phyloP scores from a whole-genome alignment of 2,888 invertebrate species.

The Liposcelis brunnea region DNA sequence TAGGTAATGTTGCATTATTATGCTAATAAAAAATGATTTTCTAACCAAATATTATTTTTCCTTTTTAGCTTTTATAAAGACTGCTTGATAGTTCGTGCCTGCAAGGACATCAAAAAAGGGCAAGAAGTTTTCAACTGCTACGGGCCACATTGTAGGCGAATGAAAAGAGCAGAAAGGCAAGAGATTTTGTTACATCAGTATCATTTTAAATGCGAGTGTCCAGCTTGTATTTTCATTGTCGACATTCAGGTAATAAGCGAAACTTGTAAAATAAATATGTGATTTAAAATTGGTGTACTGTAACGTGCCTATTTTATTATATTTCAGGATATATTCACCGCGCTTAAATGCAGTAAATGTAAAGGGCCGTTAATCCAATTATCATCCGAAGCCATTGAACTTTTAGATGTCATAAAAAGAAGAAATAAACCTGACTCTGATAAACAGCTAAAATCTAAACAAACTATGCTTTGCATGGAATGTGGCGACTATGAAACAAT shows the following conservation, averaged over 20 bases:
- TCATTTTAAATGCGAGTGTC: conserved; percentile 60
- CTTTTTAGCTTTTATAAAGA: conserved; percentile 49
- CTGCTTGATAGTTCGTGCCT: conserved; percentile 50
- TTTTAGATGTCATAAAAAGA: conserved; percentile 17
- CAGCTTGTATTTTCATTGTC: conserved; percentile 35
- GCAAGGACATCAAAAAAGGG: conserved; percentile 40
- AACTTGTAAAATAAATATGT: no score
- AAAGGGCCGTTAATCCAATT: conserved; percentile 22
- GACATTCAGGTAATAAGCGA: conserved; percentile 1
- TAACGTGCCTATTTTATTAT: no score
- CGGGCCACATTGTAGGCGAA: conserved; percentile 54
- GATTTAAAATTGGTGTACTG: no score
- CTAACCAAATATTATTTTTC: conserved; percentile 1
- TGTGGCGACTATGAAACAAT: no score
- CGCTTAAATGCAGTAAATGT: conserved; percentile 27
- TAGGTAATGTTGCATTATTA: conserved; percentile 29
- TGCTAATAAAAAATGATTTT: conserved; percentile 6
- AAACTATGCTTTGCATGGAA: no score
- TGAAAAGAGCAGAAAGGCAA: conserved; percentile 40
- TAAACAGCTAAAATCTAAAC: conserved; percentile 3
- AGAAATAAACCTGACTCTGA: conserved; percentile 1
- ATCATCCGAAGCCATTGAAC: conserved; percentile 23
- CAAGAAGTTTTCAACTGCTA: conserved; percentile 75
- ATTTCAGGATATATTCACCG: conserved; percentile 25
- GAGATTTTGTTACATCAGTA: conserved; percentile 49